A percentile compares a stretch with the other conserved stretches of the same genome.
Evolutionary conservation across 2,797 vertebrate species (phyloP).

Genomic region (Thaleichthys pacificus): DNA sequence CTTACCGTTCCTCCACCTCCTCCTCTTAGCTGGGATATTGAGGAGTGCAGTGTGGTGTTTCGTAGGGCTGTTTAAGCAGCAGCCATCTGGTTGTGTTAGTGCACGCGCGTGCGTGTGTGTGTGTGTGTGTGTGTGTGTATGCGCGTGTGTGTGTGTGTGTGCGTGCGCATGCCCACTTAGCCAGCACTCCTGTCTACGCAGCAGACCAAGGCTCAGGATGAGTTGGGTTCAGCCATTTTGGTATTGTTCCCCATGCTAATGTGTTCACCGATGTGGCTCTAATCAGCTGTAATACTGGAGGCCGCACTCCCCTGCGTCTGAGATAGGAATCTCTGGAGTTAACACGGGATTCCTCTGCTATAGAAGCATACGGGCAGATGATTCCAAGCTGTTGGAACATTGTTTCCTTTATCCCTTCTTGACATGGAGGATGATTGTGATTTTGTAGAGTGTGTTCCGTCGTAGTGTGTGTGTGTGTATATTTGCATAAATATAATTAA

Average conservation of each 20-base stretch:
- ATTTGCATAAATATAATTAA: constrained; percentile 7
- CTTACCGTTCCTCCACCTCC: constrained; percentile 6
- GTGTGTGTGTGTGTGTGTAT: constrained; percentile 19
- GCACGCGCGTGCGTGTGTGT: constrained; percentile 16
- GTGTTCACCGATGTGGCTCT: background rate
- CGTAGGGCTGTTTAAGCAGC: constrained; percentile 32
- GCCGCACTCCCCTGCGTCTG: background rate
- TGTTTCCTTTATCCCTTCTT: background rate
- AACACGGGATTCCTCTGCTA: constrained; percentile 3
- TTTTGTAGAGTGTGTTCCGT: too few relatives aligned
- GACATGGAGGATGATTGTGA: too few relatives aligned
- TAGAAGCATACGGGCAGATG: background rate
- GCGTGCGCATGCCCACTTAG: constrained; percentile 20
- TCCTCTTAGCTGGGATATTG: constrained; percentile 4
- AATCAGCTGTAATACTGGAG: constrained; percentile 17
- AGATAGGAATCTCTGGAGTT: constrained; percentile 16
- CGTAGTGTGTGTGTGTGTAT: too few relatives aligned
- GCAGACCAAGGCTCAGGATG: too few relatives aligned
- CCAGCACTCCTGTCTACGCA: too few relatives aligned
- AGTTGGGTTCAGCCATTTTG: background rate
- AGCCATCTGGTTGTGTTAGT: constrained; percentile 66
- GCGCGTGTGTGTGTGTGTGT: constrained; percentile 12
- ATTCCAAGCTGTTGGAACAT: background rate
- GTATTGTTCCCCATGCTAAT: background rate
- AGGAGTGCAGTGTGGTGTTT: constrained; percentile 52